phyloP scores from a whole-genome alignment of 2,888 invertebrate species.

The Oscheius sp. region DNA sequence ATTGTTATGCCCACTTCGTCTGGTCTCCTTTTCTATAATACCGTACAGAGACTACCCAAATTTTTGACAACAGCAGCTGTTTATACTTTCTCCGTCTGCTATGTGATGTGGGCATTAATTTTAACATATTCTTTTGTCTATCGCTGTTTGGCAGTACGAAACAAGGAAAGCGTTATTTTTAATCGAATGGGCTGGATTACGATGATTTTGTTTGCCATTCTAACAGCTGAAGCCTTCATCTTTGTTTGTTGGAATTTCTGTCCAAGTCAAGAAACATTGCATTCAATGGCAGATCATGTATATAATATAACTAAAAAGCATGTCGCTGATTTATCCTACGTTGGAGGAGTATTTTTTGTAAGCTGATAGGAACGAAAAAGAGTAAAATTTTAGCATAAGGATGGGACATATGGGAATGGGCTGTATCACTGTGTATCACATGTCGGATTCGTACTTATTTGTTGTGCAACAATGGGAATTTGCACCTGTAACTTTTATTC shows the following conservation, averaged over 20 bases:
- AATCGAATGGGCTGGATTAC: neutral
- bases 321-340: neutral
- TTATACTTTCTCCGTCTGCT: neutral
- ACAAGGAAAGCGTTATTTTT: neutral
- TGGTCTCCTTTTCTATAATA: conserved; percentile 6
- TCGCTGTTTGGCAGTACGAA: conserved; percentile 4
- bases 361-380: neutral
- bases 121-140: conserved; percentile 7
- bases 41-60: neutral
- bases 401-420: neutral
- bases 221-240: neutral
- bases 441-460: neutral
- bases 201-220: neutral
- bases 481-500: neutral
- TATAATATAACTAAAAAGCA: neutral
- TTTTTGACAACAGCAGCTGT: neutral
- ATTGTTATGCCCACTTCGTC: conserved; percentile 8
- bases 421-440: neutral
- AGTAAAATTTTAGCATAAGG: neutral
- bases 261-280: conserved; percentile 1
- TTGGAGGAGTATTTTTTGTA: neutral
- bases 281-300: neutral
- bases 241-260: conserved; percentile 2
- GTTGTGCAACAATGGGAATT: neutral
- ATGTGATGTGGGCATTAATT: conserved; percentile 14